Conservation (phyloP, 2,888 invertebrate genomes). For the Pilophorus perplexus region DNA sequence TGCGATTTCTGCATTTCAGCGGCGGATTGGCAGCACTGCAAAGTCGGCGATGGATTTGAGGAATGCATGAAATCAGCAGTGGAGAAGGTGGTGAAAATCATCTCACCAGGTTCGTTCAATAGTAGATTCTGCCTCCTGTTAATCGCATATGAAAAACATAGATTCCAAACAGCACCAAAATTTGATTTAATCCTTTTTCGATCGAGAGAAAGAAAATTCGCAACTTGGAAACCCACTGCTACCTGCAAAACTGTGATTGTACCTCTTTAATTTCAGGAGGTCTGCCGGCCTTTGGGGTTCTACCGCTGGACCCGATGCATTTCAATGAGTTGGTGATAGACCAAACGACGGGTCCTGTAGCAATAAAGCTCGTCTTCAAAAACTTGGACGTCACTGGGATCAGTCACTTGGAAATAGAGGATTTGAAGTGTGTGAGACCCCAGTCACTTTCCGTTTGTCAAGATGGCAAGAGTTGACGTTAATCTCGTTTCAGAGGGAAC, state of each 20-base stretch:
- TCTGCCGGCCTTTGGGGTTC: conserved; percentile 23
- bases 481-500: conserved; percentile 22
- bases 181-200: no score
- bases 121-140: background rate
- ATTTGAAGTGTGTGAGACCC: conserved; percentile 19
- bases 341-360: conserved; percentile 27
- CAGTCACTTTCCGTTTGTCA: no score
- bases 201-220: no score
- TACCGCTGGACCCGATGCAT: conserved; percentile 29
- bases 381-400: conserved; percentile 32
- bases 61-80: conserved; percentile 27
- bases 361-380: conserved; percentile 38
- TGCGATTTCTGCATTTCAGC: no score
- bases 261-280: no score
- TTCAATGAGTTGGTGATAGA: conserved; percentile 26
- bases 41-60: conserved; percentile 1
- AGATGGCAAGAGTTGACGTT: no score
- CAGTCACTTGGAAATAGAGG: conserved; percentile 1
- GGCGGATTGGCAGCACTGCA: conserved; percentile 16
- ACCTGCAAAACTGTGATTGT: no score
- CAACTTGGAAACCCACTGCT: no score
- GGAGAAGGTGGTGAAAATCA: conserved; percentile 4
- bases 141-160: no score
- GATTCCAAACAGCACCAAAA: no score
- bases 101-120: background rate